phyloP scores from a whole-genome alignment of 2,113 vertebrate species.

The Archilochus colubris region DNA sequence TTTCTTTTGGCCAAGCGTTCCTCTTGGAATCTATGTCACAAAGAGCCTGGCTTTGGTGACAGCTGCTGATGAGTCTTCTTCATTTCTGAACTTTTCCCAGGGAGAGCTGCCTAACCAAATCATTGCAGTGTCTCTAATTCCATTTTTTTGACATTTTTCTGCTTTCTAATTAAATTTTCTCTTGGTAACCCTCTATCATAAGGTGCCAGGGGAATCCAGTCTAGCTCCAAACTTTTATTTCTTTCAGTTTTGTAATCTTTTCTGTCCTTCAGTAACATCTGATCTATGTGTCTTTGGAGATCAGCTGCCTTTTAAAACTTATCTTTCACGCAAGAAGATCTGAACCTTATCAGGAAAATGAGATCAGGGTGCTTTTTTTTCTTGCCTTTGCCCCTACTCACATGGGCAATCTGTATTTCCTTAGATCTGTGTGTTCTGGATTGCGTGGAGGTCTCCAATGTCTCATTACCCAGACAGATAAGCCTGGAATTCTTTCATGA shows the following conservation, averaged over 20 bases:
- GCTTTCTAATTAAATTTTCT: constrained; percentile 51
- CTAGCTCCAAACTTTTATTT: constrained; percentile 9
- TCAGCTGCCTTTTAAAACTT: constrained; percentile 13
- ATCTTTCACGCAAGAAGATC: not conserved
- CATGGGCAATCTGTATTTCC: not conserved
- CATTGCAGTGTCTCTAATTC: not conserved
- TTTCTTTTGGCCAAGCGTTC: rapidly evolving
- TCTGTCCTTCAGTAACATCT: constrained; percentile 20
- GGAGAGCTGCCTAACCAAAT: not conserved
- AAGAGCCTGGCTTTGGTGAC: not conserved
- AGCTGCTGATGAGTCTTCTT: not conserved
- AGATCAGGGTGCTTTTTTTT: not conserved
- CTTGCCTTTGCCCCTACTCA: not conserved
- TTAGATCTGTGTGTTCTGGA: not conserved
- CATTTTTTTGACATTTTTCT: constrained; percentile 32
- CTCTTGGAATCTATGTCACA: not conserved
- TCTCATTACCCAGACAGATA: not conserved
- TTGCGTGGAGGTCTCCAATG: not conserved
- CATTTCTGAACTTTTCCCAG: not conserved
- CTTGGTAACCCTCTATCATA: not conserved
- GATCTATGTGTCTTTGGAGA: constrained; percentile 49
- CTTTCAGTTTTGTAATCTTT: constrained; percentile 25
- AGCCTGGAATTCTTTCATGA: not conserved
- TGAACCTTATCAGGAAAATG: not conserved
- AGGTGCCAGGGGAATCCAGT: constrained; percentile 19